Conservation (phyloP, 2,888 invertebrate genomes). For the Gastracanthus pulcherrimus region DNA sequence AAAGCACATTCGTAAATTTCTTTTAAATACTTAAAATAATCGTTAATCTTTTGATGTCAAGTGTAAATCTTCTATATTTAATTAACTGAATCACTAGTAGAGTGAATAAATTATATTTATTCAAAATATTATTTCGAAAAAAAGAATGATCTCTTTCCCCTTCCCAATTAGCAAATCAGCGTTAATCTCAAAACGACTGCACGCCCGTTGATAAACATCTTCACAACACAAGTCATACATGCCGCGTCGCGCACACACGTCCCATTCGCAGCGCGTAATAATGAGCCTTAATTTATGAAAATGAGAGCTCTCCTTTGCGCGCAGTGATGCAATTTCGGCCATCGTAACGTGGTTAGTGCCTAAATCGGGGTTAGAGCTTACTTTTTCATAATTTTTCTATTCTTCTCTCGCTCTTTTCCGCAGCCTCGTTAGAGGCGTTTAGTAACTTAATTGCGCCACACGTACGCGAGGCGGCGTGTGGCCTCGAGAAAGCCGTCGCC, state of each 20-base stretch:
- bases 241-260: neutral
- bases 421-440: conserved; percentile 60
- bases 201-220: neutral
- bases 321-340: conserved; percentile 21
- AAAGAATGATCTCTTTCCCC: neutral
- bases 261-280: neutral
- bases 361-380: conserved; percentile 65
- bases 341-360: neutral
- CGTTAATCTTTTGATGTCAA: no score
- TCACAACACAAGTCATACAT: neutral
- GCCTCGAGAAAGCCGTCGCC: conserved; percentile 8
- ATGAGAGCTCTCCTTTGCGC: neutral
- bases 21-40: no score
- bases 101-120: no score
- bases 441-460: conserved; percentile 58
- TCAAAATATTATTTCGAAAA: no score
- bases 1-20: no score
- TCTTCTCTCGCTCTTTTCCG: conserved; percentile 36
- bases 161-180: neutral
- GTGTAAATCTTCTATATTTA: no score
- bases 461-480: neutral
- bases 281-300: conserved; percentile 30
- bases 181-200: neutral
- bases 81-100: no score
- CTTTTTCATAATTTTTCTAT: conserved; percentile 53